phyloP scores from a whole-genome alignment of 1,140 invertebrate species.

The Babylonia areolata region DNA sequence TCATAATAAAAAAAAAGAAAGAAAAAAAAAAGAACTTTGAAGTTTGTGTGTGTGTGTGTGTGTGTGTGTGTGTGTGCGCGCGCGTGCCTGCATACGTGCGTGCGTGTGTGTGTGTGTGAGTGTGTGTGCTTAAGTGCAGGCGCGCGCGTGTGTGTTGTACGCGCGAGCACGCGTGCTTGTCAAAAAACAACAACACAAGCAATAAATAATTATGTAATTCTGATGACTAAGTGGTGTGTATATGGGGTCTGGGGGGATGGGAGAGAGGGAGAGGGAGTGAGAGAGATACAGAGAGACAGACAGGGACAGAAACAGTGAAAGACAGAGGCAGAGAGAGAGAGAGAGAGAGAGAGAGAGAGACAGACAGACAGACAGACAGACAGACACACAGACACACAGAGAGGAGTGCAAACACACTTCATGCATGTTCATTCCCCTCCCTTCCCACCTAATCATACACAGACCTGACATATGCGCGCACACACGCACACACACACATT shows the following conservation, averaged over 20 bases:
- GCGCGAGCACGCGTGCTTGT: neutral
- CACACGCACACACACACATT: no score
- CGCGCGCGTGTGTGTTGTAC: constrained; percentile 3
- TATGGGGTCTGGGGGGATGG: neutral
- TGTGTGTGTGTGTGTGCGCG: constrained; percentile 13
- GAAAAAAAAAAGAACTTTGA: no score
- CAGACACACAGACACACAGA: neutral
- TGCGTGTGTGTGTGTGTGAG: constrained; percentile 20
- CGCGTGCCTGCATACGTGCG: constrained; percentile 5
- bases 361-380: neutral
- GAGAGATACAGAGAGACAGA: neutral
- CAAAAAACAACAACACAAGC: no score
- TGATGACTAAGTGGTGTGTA: no score
- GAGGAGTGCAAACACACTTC: neutral
- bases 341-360: neutral
- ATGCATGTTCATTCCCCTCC: no score
- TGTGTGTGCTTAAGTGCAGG: constrained; percentile 18
- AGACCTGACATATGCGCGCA: no score
- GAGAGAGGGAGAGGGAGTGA: neutral
- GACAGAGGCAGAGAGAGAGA: constrained; percentile 6
- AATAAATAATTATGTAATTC: no score
- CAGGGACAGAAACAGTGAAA: neutral
- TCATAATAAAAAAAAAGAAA: no score
- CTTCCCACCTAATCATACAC: no score
- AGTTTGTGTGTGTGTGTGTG: neutral